Percentiles rank a stretch among this genome's conserved stretches.
phyloP scores from a whole-genome alignment of 23 tunicate species.

The Halocynthia aurantium region DNA sequence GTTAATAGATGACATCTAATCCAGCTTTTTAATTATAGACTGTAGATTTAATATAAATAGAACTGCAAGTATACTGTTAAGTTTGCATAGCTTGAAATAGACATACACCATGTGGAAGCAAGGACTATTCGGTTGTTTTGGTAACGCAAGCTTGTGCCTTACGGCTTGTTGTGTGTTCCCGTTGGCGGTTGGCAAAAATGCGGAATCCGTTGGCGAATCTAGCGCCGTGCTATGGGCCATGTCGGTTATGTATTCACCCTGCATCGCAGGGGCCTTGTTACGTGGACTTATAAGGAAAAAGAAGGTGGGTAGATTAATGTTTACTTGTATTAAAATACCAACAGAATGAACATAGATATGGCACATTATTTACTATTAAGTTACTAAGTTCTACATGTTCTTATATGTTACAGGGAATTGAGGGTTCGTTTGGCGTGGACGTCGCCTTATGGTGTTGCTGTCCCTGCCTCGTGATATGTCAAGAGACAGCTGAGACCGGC shows the following conservation, averaged over 20 bases:
- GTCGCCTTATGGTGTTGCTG: constrained; percentile 41
- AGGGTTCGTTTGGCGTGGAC: constrained; percentile 64
- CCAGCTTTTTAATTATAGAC: too few relatives aligned
- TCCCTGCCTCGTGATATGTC: constrained; percentile 51
- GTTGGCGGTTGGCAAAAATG: constrained; percentile 74
- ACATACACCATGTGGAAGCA: constrained; percentile 45
- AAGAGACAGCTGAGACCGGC: constrained; percentile 70
- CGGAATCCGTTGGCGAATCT: constrained; percentile 81
- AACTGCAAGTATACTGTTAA: too few relatives aligned
- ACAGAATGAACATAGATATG: not conserved
- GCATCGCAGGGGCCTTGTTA: constrained; percentile 76
- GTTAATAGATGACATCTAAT: too few relatives aligned
- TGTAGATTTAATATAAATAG: too few relatives aligned
- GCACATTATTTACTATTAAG: not conserved
- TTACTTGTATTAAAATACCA: not conserved
- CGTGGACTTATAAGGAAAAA: constrained; percentile 78
- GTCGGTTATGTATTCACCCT: constrained; percentile 48
- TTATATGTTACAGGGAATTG: constrained; percentile 71
- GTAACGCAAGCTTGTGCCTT: constrained; percentile 54
- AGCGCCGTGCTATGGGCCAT: constrained; percentile 76
- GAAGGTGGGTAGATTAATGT: constrained; percentile 35
- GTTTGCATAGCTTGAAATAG: too few relatives aligned
- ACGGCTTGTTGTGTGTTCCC: constrained; percentile 56
- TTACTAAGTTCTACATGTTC: not conserved
- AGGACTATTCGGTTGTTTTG: constrained; percentile 78